A percentile compares a stretch with the other conserved stretches of the same genome.
These are phyloP conservation scores for Andrena flavipes DNA, from an alignment of 2,888 invertebrate genomes.

Conservation along the genomic window DNA sequence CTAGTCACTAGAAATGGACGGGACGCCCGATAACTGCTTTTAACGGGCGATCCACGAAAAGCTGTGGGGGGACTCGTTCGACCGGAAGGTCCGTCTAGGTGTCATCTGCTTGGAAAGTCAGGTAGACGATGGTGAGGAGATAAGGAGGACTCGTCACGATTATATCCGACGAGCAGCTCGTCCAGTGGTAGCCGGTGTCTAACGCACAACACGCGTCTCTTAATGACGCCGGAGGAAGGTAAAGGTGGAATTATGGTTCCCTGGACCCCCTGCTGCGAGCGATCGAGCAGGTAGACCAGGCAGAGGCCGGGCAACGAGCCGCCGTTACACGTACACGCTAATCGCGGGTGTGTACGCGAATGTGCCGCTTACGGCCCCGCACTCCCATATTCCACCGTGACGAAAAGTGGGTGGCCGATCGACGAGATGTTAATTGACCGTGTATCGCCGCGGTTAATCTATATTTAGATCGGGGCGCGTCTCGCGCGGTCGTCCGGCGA, in stretches of 20 bases:
- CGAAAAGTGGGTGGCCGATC: conserved; percentile 58
- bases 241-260: conserved; percentile 69
- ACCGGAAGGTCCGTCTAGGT: conserved; percentile 41
- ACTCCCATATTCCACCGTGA: conserved; percentile 10
- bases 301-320: conserved; percentile 51
- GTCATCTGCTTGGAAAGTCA: conserved; percentile 65
- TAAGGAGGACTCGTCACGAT: conserved; percentile 62
- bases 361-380: conserved; percentile 33
- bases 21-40: conserved; percentile 41
- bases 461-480: conserved; percentile 26
- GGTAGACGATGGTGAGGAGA: conserved; percentile 68
- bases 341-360: conserved; percentile 53
- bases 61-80: conserved; percentile 5
- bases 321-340: conserved; percentile 49
- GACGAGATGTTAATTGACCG: conserved; percentile 51
- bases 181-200: conserved; percentile 62
- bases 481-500: not conserved
- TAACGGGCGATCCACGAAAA: conserved; percentile 24
- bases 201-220: conserved; percentile 66
- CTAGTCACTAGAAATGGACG: conserved; percentile 12
- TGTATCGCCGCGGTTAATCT: conserved; percentile 20
- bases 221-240: conserved; percentile 68
- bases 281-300: conserved; percentile 68
- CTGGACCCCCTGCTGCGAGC: conserved; percentile 63
- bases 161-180: conserved; percentile 45